Evolutionary conservation across 1,140 invertebrate genomes (phyloP).

Genomic region (Drosophila orena): DNA sequence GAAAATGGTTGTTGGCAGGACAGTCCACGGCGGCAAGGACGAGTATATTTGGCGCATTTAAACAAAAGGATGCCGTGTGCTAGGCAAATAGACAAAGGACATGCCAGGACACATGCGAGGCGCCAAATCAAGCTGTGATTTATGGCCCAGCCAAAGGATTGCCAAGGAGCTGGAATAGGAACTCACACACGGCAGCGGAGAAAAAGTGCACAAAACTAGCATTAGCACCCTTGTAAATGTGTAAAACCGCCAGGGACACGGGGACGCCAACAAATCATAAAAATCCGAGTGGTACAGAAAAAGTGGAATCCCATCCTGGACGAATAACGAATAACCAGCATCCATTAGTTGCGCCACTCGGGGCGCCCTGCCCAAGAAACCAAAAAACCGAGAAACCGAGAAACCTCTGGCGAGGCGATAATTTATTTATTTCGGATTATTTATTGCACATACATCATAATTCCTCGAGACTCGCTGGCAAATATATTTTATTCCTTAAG

Average conservation of each 20-base stretch:
- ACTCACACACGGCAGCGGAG: slow-evolving; percentile 22
- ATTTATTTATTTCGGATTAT: slow-evolving; percentile 84
- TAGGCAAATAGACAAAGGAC: slow-evolving; percentile 76
- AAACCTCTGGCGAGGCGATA: slow-evolving; percentile 65
- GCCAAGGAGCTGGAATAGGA: slow-evolving; percentile 34
- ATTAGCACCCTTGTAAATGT: slow-evolving; percentile 82
- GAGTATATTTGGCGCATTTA: slow-evolving; percentile 80
- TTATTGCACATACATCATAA: slow-evolving; percentile 84
- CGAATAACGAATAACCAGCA: slow-evolving; percentile 47
- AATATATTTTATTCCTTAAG: slow-evolving; percentile 68
- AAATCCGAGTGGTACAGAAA: slow-evolving; percentile 7
- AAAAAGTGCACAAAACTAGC: slow-evolving; percentile 73
- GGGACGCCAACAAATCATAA: slow-evolving; percentile 66
- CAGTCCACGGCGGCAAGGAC: slow-evolving; percentile 37
- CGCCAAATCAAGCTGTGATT: slow-evolving; percentile 81
- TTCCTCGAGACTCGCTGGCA: slow-evolving; percentile 69
- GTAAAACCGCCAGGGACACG: slow-evolving; percentile 75
- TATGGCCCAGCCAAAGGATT: slow-evolving; percentile 69
- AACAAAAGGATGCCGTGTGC: slow-evolving; percentile 78
- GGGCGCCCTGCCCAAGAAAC: slow-evolving; percentile 12
- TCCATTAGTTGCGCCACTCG: slow-evolving; percentile 75
- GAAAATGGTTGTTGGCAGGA: slow-evolving; percentile 16
- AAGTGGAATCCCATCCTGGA: slow-evolving; percentile 42
- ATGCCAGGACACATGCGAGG: slow-evolving; percentile 57
- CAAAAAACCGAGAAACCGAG: slow-evolving; percentile 22